Base-by-base conservation (phyloP, 92 coral and sea anemone species). In the Porites evermanni region DNA sequence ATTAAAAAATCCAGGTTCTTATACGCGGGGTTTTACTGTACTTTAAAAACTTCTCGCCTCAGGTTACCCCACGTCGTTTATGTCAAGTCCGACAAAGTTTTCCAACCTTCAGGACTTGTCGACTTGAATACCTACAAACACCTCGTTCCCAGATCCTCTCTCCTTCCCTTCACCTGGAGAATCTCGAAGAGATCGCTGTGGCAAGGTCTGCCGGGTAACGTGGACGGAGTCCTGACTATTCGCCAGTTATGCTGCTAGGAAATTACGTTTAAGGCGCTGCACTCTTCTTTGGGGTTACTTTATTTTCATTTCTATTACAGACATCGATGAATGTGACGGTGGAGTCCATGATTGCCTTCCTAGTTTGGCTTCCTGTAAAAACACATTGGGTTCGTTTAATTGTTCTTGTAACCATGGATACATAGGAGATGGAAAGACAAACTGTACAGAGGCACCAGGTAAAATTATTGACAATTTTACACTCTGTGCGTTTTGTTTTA, bases 361-460 rank as follows among this genome's bases (percentile, higher is more conserved):
- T 1, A 9, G 24, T 4, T 2, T 5, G 12, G 79, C 79, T 12
- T 23, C 6, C n/a, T 75, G 79, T 12, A 16, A 1, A 2, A 75
- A 75, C 16, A 75, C 65, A 0, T 10, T 9, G 7, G 79, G 79
- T 6, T 54, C 66, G 1, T 56, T 19, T 50, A 56, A 9, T 11
- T 75, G 79, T 6, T 60, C 20, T 56, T 75, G 79, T 56, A 75
- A 75, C 52, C 52, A 26, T 54, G 79, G 79, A 12, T 75, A 75
- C 79, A 6, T 8, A 12, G 79, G 79, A 56, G 67, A 75, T 56
- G 79, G 79, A 13, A 54, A 75, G 8, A 75, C 65, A 7, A 24
- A 8, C 19, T 75, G 79, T 1, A 73, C 6, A 3, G 7, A 18
- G 44, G 29, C 61, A 17, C 17, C 58, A 50, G 77, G 77, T 73